Percentiles rank a stretch among this genome's conserved stretches.
phyloP scores from a whole-genome alignment of 2,888 invertebrate species.

The Clivina fossor region DNA sequence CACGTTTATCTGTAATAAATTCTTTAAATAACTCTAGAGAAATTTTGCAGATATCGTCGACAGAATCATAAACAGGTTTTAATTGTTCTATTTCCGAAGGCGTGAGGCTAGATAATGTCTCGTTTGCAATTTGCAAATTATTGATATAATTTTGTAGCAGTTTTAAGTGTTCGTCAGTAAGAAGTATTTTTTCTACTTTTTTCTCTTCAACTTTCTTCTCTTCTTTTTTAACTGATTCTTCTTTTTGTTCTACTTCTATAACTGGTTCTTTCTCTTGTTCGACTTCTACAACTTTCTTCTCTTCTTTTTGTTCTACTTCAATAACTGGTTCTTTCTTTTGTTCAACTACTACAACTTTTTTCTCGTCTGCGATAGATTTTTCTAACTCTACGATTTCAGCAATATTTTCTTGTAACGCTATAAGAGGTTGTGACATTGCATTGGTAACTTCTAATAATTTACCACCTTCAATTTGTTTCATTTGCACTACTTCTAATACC shows the following conservation, averaged over 20 bases:
- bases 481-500: slow-evolving; percentile 20
- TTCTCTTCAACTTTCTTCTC: slow-evolving; percentile 43
- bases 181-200: slow-evolving; percentile 11
- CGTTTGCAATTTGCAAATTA: not conserved
- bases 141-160: not conserved
- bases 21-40: slow-evolving; percentile 6
- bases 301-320: slow-evolving; percentile 12
- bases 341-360: slow-evolving; percentile 34
- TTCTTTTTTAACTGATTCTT: slow-evolving; percentile 42
- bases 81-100: slow-evolving; percentile 5
- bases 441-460: slow-evolving; percentile 28
- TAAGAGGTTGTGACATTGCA: slow-evolving; percentile 39
- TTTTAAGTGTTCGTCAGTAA: slow-evolving; percentile 9
- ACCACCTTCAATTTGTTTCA: not conserved
- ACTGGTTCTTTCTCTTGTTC: slow-evolving; percentile 33
- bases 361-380: slow-evolving; percentile 4
- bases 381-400: slow-evolving; percentile 35
- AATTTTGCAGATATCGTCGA: slow-evolving; percentile 12
- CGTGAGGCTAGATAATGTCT: not conserved
- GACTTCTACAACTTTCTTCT: slow-evolving; percentile 25
- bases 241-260: slow-evolving; percentile 35
- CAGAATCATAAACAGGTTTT: not conserved
- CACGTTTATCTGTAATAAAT: slow-evolving; percentile 4
- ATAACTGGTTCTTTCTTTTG: slow-evolving; percentile 17
- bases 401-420: slow-evolving; percentile 40